A percentile compares a stretch with the other conserved stretches of the same genome.
Evolutionary conservation across 2,888 invertebrate genomes (phyloP).

Genomic region (Melieria picta): DNA sequence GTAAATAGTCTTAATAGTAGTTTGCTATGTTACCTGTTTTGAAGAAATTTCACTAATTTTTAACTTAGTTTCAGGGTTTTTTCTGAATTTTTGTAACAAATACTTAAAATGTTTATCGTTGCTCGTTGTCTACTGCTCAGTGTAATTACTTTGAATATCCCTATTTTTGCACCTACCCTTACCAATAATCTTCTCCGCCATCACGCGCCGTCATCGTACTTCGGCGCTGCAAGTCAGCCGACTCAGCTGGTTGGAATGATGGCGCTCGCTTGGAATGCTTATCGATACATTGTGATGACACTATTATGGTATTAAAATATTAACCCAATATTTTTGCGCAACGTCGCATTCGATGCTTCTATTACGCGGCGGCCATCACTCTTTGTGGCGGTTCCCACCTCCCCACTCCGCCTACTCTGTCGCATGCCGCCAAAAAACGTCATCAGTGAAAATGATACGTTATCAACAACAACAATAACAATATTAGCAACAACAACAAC

Average conservation of each 20-base stretch:
- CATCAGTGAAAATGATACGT: not conserved
- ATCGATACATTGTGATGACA: slow-evolving; percentile 10
- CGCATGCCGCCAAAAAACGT: not conserved
- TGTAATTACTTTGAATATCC: no score
- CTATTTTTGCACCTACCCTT: no score
- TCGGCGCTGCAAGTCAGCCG: no score
- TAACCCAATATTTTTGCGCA: slow-evolving; percentile 5
- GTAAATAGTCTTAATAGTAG: no score
- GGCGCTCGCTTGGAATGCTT: not conserved
- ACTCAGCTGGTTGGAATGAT: not conserved
- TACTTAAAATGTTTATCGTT: no score
- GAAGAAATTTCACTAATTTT: no score
- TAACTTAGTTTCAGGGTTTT: no score
- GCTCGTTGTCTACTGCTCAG: no score
- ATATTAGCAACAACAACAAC: not conserved
- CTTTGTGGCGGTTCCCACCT: not conserved
- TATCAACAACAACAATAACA: not conserved
- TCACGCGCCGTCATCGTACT: no score
- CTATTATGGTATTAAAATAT: slow-evolving; percentile 14
- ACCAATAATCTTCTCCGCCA: no score
- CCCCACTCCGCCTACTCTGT: not conserved
- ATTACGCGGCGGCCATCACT: not conserved
- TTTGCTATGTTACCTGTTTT: no score
- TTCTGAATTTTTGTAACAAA: no score
- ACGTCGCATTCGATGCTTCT: not conserved